Evolutionary conservation across 2,113 vertebrate species (phyloP), one percentile per base, ranked within the genome.

Genomic region (Tragelaphus strepsiceros): DNA sequence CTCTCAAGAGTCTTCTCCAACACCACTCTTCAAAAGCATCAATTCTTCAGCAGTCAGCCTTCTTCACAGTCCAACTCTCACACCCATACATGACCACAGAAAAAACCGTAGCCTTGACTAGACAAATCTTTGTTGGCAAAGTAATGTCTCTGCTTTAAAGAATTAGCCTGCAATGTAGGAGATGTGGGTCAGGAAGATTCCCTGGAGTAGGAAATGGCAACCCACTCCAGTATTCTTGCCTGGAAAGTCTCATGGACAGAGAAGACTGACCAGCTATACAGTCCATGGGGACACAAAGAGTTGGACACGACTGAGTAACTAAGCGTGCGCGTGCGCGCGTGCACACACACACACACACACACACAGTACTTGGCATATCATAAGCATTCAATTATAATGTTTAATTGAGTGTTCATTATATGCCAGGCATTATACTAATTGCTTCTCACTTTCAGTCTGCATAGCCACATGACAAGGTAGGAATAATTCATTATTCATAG

Each of bases 371-470:
- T 88, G 43, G 14, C 9, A 78, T 93, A 54, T 35, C 59, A 32
- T 35, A 35, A 46, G 67, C 28, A 13, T 30, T 81, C 49, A 81
- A n/a, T 81, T 81, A 53, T 30, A 51, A 6, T 49, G 15, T 51
- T 80, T 80, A 80, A 80, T 32, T 51, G 26, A 30, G 26, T 32
- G 46, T 51, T 80, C 77, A 51, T 53, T 21, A 21, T 32, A 81
- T 53, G 78, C 9, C 78, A 81, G 49, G n/a, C 51, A 51, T 39
- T 96, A 90, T 39, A 62, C 24, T 84, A 90, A 89, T 19, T 80
- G 77, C 35, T 94, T 95, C 30, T 46, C 62, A 30, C 71, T 35
- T 95, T 97, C 88, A 97, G 92, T 86, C 30, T 84, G 51, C 7
- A 58, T 80, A 94, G 22, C 46, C 62, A 77, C 56, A 81, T 62